phyloP scores from a whole-genome alignment of 2,113 vertebrate genomes.

The Cyanocitta stelleri region DNA sequence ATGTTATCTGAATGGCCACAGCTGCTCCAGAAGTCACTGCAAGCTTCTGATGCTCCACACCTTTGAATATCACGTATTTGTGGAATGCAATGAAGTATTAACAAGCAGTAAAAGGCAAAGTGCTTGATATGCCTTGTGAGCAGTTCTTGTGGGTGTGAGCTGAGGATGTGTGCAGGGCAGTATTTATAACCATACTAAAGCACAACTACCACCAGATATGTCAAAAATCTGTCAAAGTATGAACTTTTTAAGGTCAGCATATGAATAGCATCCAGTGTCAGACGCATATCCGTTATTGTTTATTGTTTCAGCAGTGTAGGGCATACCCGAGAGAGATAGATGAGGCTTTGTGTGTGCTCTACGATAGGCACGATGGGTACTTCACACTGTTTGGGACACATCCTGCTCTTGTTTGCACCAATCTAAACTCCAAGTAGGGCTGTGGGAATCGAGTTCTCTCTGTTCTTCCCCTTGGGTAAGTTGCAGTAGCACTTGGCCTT shows the following conservation, averaged over 20 bases:
- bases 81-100: background rate
- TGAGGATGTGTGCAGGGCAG: background rate
- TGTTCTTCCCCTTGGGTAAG: background rate
- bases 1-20: background rate
- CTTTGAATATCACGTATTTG: background rate
- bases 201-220: background rate
- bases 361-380: background rate
- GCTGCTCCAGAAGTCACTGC: background rate
- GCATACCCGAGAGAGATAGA: background rate
- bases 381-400: background rate
- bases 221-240: constrained; percentile 39
- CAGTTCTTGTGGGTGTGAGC: background rate
- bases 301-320: constrained; percentile 36
- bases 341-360: constrained; percentile 21
- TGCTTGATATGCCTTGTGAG: background rate
- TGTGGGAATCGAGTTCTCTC: constrained; percentile 11
- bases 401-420: constrained; percentile 13
- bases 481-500: background rate
- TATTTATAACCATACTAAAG: background rate
- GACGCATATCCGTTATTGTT: constrained; percentile 10
- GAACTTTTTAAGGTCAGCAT: constrained; percentile 52
- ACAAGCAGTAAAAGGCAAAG: background rate
- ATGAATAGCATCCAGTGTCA: constrained; percentile 45
- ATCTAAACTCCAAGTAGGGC: background rate
- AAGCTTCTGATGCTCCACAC: background rate